Conservation (phyloP, 2,113 vertebrate genomes). For the Gorsachius goisagi region DNA sequence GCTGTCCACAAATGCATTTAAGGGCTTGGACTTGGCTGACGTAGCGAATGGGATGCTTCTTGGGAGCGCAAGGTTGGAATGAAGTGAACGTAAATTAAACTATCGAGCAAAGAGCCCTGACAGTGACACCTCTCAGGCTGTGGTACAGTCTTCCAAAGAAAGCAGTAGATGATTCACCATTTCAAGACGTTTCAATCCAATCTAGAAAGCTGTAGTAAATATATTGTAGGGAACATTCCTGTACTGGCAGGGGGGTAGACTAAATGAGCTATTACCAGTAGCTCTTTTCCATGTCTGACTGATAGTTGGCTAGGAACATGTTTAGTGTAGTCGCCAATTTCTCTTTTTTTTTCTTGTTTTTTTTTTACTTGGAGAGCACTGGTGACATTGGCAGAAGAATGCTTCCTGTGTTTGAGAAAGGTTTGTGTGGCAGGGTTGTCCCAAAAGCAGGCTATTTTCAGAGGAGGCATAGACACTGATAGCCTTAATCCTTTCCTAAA, state of each 20-base stretch:
- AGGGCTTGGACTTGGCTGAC: neutral
- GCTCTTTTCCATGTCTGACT: constrained; percentile 60
- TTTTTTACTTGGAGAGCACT: constrained; percentile 2
- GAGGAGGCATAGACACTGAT: neutral
- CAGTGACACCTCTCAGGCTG: neutral
- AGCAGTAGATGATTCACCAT: neutral
- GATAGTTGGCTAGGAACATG: constrained; percentile 30
- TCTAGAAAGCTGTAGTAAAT: constrained; percentile 43
- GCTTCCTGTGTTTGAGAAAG: constrained; percentile 15
- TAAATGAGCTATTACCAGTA: constrained; percentile 60
- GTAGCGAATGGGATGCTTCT: neutral
- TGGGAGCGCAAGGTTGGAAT: neutral
- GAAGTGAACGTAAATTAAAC: neutral
- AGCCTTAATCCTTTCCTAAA: constrained; percentile 21
- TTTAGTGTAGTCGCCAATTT: neutral
- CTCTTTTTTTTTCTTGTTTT: neutral
- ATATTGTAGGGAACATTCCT: constrained; percentile 26
- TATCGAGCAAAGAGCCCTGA: neutral
- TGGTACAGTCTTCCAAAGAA: neutral
- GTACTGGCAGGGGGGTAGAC: constrained; percentile 44
- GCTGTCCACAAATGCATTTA: neutral
- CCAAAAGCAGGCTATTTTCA: constrained; percentile 30
- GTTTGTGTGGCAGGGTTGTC: constrained; percentile 25
- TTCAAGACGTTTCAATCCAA: constrained; percentile 21
- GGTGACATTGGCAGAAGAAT: constrained; percentile 43